Conservation (phyloP, 2,113 vertebrate species). For the Etheostoma cragini region DNA sequence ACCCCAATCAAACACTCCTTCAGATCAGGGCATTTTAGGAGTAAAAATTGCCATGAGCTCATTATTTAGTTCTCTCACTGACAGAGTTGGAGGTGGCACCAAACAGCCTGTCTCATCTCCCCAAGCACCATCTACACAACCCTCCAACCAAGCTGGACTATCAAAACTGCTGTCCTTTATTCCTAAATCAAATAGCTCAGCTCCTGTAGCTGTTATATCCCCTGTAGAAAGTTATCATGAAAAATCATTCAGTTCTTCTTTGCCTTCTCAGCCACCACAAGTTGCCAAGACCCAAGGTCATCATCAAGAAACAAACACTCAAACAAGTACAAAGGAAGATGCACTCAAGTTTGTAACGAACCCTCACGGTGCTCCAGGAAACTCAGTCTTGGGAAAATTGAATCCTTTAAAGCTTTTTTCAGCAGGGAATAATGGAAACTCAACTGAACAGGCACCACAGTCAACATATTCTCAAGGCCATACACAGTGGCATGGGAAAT, state of each 20-base stretch:
- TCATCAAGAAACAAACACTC: constrained; percentile 35
- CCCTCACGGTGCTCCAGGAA: constrained; percentile 76
- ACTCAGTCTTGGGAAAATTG: constrained; percentile 85
- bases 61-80: constrained; percentile 88
- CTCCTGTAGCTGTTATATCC: constrained; percentile 80
- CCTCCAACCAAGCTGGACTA: constrained; percentile 76
- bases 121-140: constrained; percentile 68
- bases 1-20: constrained; percentile 57
- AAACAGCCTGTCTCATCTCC: constrained; percentile 83
- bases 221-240: constrained; percentile 76
- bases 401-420: constrained; percentile 83
- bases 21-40: constrained; percentile 80
- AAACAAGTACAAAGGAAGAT: constrained; percentile 36
- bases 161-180: constrained; percentile 81
- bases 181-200: constrained; percentile 75
- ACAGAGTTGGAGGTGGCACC: constrained; percentile 86
- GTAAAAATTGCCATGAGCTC: constrained; percentile 90
- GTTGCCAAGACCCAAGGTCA: constrained; percentile 59
- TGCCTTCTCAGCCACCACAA: constrained; percentile 66
- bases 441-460: constrained; percentile 36
- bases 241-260: constrained; percentile 69
- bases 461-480: constrained; percentile 37
- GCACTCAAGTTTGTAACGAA: constrained; percentile 58
- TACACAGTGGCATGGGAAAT: constrained; percentile 32
- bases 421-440: constrained; percentile 39